phyloP scores from a whole-genome alignment of 2,113 vertebrate species.

The Ploceus nigricollis region DNA sequence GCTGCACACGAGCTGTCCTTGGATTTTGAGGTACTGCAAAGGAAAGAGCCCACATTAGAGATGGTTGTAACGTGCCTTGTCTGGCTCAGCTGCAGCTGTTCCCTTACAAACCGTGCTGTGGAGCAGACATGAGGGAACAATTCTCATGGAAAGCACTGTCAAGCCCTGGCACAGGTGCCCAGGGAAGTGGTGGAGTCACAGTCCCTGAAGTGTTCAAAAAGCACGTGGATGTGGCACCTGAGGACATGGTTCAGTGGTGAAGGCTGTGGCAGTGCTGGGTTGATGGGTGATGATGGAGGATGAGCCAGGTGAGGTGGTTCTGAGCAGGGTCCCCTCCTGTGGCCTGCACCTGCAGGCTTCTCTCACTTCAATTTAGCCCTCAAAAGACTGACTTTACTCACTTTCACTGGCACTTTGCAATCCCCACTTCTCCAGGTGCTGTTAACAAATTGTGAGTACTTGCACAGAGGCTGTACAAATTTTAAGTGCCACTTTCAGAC shows the following conservation, averaged over 20 bases:
- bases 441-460: background rate
- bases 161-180: background rate
- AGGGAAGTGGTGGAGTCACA: background rate
- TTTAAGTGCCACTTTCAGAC: background rate
- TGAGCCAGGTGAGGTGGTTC: background rate
- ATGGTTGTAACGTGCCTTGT: fast-evolving
- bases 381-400: background rate
- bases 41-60: background rate
- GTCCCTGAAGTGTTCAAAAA: background rate
- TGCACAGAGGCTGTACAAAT: background rate
- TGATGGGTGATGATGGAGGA: background rate
- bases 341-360: background rate
- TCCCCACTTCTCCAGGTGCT: background rate
- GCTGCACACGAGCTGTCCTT: conserved; percentile 73
- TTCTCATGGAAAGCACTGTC: background rate
- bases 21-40: conserved; percentile 76
- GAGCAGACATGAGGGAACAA: fast-evolving
- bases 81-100: background rate
- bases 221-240: background rate
- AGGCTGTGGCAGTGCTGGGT: background rate
- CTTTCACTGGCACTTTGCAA: background rate
- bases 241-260: background rate
- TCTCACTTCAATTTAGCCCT: background rate
- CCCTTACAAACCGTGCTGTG: fast-evolving
- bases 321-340: background rate